Percentiles rank a stretch among this genome's conserved stretches.
phyloP scores from a whole-genome alignment of 1,140 invertebrate species.

The Panagrolaimus sp. region DNA sequence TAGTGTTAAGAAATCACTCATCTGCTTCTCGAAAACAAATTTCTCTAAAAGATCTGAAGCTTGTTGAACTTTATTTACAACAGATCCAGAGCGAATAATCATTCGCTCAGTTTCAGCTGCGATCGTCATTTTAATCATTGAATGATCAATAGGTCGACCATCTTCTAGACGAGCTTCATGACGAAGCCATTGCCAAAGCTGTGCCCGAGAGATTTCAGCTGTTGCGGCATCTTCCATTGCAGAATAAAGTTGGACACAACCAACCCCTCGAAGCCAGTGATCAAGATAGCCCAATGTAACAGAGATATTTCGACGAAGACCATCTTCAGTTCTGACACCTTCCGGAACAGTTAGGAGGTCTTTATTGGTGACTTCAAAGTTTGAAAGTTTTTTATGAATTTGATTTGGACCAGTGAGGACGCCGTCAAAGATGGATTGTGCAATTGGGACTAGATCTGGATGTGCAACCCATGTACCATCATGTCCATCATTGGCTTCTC shows the following conservation, averaged over 20 bases:
- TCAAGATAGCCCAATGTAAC: conserved; percentile 66
- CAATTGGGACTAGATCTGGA: conserved; percentile 62
- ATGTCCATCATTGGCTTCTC: conserved; percentile 60
- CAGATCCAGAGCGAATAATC: conserved; percentile 54
- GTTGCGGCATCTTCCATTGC: conserved; percentile 71
- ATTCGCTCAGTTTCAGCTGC: conserved; percentile 54
- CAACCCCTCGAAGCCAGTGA: conserved; percentile 67
- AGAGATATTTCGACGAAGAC: conserved; percentile 67
- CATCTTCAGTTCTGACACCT: conserved; percentile 65
- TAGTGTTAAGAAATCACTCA: conserved; percentile 54
- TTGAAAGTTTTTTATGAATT: conserved; percentile 43
- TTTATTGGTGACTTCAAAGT: conserved; percentile 43
- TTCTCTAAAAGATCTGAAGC: conserved; percentile 56
- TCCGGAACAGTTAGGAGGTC: conserved; percentile 65
- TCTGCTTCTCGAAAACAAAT: conserved; percentile 49
- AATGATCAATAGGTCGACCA: conserved; percentile 34
- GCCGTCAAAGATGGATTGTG: conserved; percentile 64
- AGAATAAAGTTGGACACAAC: conserved; percentile 67
- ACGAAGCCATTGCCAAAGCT: conserved; percentile 72
- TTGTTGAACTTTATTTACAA: conserved; percentile 55
- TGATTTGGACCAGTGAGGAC: conserved; percentile 48
- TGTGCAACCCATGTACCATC: conserved; percentile 72
- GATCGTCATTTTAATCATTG: conserved; percentile 57
- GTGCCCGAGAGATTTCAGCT: conserved; percentile 69
- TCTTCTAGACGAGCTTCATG: conserved; percentile 62